Percentiles rank a stretch among this genome's conserved stretches.
These are phyloP conservation scores for Villa cingulata DNA, from an alignment of 2,888 invertebrate genomes.

Conservation along the genomic window DNA sequence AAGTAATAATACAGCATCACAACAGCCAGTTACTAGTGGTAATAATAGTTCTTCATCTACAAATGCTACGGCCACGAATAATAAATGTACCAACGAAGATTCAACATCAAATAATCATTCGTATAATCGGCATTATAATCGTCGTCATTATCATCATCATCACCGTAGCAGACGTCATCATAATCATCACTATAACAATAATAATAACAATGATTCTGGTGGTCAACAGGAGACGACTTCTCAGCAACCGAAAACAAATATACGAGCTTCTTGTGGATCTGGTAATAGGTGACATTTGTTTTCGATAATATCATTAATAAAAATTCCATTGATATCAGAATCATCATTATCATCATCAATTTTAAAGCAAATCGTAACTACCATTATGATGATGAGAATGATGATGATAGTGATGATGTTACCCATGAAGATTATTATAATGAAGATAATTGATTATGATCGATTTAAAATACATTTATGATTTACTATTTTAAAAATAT, in stretches of 20 bases:
- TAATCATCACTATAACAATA: conserved; percentile 3
- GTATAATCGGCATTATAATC: conserved; percentile 22
- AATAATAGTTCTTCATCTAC: background rate
- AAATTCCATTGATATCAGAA: background rate
- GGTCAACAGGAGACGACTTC: conserved; percentile 12
- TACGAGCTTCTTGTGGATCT: conserved; percentile 23
- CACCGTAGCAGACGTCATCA: conserved; percentile 17
- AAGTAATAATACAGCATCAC: background rate
- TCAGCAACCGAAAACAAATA: conserved; percentile 19
- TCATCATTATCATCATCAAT: background rate
- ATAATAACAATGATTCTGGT: conserved; percentile 9
- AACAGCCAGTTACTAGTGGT: background rate
- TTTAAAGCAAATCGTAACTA: too few species aligned
- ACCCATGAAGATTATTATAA: too few species aligned
- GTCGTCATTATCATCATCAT: conserved; percentile 19
- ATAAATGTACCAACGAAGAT: too few species aligned
- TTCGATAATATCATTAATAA: too few species aligned
- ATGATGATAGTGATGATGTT: too few species aligned
- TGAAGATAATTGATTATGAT: too few species aligned
- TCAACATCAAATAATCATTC: background rate
- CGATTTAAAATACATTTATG: too few species aligned
- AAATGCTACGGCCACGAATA: background rate
- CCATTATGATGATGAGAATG: too few species aligned
- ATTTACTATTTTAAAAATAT: too few species aligned
- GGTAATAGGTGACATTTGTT: conserved; percentile 34